Conservation (phyloP, 2,113 vertebrate genomes). For the Hiodon alosoides region DNA sequence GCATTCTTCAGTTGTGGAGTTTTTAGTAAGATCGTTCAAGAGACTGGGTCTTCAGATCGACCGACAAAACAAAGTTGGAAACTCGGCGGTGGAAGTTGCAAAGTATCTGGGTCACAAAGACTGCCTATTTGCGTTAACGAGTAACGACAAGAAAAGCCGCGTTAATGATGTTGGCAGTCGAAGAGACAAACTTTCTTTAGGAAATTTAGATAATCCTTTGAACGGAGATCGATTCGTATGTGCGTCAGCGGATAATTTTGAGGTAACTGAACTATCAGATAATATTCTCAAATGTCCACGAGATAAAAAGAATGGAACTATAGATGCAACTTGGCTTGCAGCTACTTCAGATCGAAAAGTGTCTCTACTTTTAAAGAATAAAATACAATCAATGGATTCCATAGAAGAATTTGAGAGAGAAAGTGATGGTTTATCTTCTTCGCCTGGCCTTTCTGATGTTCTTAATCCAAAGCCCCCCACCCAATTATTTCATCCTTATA, state of each 20-base stretch:
- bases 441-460: slow-evolving; percentile 24
- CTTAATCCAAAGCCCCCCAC: slow-evolving; percentile 33
- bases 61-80: slow-evolving; percentile 58
- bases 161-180: slow-evolving; percentile 12
- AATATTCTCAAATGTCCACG: slow-evolving; percentile 8
- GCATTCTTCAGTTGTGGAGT: slow-evolving; percentile 51
- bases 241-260: slow-evolving; percentile 23
- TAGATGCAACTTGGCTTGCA: not conserved
- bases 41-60: slow-evolving; percentile 60
- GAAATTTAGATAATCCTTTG: not conserved
- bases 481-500: slow-evolving; percentile 5
- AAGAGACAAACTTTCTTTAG: not conserved
- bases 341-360: slow-evolving; percentile 13
- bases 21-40: slow-evolving; percentile 63
- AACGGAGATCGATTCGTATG: slow-evolving; percentile 12
- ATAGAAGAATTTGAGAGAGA: slow-evolving; percentile 58
- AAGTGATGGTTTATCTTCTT: slow-evolving; percentile 15
- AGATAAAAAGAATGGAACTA: not conserved
- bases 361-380: slow-evolving; percentile 24
- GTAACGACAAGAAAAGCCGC: slow-evolving; percentile 30
- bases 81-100: slow-evolving; percentile 58
- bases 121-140: slow-evolving; percentile 50
- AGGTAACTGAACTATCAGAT: slow-evolving; percentile 13
- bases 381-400: slow-evolving; percentile 53
- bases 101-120: slow-evolving; percentile 56